Evolutionary conservation across 1,140 invertebrate genomes (phyloP).

Genomic region (Bombus pyrosoma): DNA sequence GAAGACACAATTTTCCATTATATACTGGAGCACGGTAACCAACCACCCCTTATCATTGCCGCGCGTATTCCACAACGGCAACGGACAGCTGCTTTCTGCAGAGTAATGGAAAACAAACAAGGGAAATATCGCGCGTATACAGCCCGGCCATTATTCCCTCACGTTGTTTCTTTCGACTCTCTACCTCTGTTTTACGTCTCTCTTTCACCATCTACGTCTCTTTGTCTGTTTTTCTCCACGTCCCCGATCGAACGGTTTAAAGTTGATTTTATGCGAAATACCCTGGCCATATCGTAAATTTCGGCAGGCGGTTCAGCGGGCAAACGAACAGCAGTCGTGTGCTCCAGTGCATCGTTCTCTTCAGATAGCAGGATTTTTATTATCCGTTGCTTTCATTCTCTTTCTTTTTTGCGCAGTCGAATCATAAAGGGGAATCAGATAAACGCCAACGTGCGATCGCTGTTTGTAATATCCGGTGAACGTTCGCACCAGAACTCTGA

Average conservation of each 20-base stretch:
- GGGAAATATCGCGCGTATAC: slow-evolving; percentile 63
- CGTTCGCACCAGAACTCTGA: not conserved
- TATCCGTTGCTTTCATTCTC: not conserved
- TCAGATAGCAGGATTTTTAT: slow-evolving; percentile 40
- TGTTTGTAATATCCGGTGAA: not conserved
- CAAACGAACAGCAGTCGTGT: not conserved
- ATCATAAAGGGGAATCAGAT: not conserved
- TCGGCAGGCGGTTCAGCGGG: not conserved
- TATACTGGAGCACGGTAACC: slow-evolving; percentile 56
- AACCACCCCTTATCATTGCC: slow-evolving; percentile 70
- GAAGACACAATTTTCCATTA: slow-evolving; percentile 72
- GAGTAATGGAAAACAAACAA: slow-evolving; percentile 77
- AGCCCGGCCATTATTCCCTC: slow-evolving; percentile 42
- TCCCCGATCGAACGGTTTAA: slow-evolving; percentile 40
- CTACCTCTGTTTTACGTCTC: not conserved
- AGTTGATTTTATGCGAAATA: slow-evolving; percentile 36
- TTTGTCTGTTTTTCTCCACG: not conserved
- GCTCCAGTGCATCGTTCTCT: slow-evolving; percentile 32
- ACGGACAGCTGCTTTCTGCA: slow-evolving; percentile 52
- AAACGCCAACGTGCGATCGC: not conserved
- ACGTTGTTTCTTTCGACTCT: not conserved
- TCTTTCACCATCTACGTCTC: not conserved
- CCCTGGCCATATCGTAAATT: slow-evolving; percentile 45
- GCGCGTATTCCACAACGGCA: slow-evolving; percentile 60
- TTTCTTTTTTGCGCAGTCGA: too few relatives aligned